Evolutionary conservation across 2,888 invertebrate genomes (phyloP), one percentile per base, ranked within the genome.

Genomic region (Notocelia uddmanniana): DNA sequence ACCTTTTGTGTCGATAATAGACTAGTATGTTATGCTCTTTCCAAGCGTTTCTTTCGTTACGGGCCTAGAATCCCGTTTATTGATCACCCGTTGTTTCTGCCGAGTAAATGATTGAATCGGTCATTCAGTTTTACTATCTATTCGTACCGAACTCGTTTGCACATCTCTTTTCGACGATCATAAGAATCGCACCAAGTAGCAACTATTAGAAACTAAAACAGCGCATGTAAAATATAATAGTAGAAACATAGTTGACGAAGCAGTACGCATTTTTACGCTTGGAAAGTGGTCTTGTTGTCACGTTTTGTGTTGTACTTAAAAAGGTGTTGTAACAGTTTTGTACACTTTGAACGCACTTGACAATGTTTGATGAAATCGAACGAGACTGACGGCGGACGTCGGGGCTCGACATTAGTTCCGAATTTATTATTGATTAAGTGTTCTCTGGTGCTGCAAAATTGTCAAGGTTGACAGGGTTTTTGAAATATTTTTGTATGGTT

Each of bases 361-460:
- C 59, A 67, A 67, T 70, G 57, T 66, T 71, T 67, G 67, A 71
- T 66, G 60, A 55, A 67, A 71, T 66, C 34, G 48, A 55, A 62
- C 62, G 55, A 62, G 62, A 63, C 69, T 62, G 62, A 63, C n/a
- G 62, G 54, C 13, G 15, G 59, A n/a, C 54, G 26, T 19, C 19
- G n/a, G 21, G n/a, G 26, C 68, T 74, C 75, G 23, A 63, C 48
- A 59, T 76, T 76, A 23, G 82, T 84, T 83, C 81, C 78, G 76
- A 83, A 83, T 77, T 76, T 82, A 80, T 78, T 79, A 82, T 64
- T 80, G 80, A 80, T 77, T 81, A 85, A 85, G 90, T 91, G 89
- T 91, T 88, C 85, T 88, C 84, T 85, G 92, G 90, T 91, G 92
- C 90, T 92, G 85, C 85, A 78, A 86, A 87, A 86, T 85, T 86